phyloP scores from a whole-genome alignment of 2,888 invertebrate genomes.

The Petrolisthes cinctipes region DNA sequence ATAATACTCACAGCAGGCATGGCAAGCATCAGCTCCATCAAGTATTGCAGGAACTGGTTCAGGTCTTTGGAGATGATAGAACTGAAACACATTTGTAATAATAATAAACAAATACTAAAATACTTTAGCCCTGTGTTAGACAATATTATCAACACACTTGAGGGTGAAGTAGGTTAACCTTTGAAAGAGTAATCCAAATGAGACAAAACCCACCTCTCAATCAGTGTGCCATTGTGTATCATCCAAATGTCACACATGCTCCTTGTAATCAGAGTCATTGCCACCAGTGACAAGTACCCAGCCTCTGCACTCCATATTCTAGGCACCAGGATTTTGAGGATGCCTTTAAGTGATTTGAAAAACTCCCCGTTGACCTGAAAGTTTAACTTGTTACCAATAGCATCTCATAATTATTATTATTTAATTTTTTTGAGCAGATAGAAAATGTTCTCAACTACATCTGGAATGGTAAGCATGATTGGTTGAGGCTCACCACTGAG shows the following conservation, averaged over 20 bases:
- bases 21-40: conserved; percentile 83
- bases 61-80: conserved; percentile 92
- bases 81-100: conserved; percentile 71
- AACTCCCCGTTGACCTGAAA: conserved; percentile 65
- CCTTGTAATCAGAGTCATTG: conserved; percentile 84
- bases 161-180: not conserved
- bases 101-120: conserved; percentile 11
- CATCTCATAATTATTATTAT: not conserved
- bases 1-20: conserved; percentile 84
- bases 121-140: not conserved
- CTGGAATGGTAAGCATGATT: too few relatives aligned
- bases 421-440: too few relatives aligned
- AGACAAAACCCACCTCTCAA: conserved; percentile 79
- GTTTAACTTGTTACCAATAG: not conserved
- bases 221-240: conserved; percentile 91
- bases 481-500: too few relatives aligned
- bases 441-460: too few relatives aligned
- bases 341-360: conserved; percentile 65
- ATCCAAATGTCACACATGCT: conserved; percentile 98
- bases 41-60: conserved; percentile 79
- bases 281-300: conserved; percentile 81
- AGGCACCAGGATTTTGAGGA: conserved; percentile 80
- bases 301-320: conserved; percentile 83
- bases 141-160: not conserved
- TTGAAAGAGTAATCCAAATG: not conserved